Conservation (phyloP, 2,113 vertebrate species). For the Vireo altiloquus region DNA sequence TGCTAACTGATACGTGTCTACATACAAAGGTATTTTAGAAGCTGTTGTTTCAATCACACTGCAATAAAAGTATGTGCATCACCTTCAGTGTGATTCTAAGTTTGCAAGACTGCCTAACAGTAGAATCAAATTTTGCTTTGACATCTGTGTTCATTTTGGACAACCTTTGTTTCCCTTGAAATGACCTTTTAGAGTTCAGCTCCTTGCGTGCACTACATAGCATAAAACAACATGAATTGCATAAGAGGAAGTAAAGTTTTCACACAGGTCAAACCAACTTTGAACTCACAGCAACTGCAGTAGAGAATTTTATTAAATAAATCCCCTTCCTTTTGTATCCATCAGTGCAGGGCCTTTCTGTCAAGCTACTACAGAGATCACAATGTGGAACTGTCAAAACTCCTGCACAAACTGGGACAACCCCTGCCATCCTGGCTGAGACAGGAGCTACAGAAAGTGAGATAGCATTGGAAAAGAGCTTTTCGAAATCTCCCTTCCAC, state of each 20-base stretch:
- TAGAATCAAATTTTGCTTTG: background rate
- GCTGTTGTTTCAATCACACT: background rate
- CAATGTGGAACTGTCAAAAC: constrained; percentile 93
- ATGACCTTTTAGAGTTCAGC: background rate
- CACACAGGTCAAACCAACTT: background rate
- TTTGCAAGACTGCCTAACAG: background rate
- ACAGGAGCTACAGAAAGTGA: constrained; percentile 97
- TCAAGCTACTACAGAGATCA: constrained; percentile 94
- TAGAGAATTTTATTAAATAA: background rate
- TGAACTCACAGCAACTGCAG: background rate
- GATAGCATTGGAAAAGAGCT: constrained; percentile 67
- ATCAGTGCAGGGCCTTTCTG: constrained; percentile 89
- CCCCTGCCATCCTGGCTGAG: constrained; percentile 94
- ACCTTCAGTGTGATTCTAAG: background rate
- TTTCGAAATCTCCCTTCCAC: background rate
- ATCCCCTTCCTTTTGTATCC: constrained; percentile 14
- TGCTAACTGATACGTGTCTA: background rate
- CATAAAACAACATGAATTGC: background rate
- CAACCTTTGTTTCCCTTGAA: background rate
- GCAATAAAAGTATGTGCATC: background rate
- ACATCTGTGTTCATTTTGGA: background rate
- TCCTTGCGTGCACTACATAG: background rate
- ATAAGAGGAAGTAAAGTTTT: background rate
- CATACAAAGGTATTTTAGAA: background rate
- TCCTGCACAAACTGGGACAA: constrained; percentile 91